phyloP scores from a whole-genome alignment of 2,888 invertebrate species.

The Drosophila trichaetosa region DNA sequence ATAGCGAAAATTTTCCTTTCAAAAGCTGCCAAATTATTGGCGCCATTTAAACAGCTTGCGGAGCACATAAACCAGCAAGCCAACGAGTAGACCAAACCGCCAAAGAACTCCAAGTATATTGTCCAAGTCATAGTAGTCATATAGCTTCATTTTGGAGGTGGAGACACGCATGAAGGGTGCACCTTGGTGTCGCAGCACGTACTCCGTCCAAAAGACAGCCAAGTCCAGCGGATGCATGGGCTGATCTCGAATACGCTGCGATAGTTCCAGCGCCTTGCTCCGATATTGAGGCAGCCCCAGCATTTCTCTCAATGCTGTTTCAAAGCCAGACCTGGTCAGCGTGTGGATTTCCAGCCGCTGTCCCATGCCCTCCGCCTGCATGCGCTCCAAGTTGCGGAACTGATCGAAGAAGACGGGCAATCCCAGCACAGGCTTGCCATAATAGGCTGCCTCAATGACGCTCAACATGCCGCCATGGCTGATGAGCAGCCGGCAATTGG shows the following conservation, averaged over 20 bases:
- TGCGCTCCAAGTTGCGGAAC: slow-evolving; percentile 84
- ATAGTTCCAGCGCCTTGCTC: slow-evolving; percentile 48
- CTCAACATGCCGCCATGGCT: slow-evolving; percentile 85
- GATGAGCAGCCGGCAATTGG: slow-evolving; percentile 85
- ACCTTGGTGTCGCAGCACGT: slow-evolving; percentile 80
- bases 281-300: slow-evolving; percentile 57
- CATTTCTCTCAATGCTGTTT: slow-evolving; percentile 55
- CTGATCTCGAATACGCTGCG: slow-evolving; percentile 77
- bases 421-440: slow-evolving; percentile 85
- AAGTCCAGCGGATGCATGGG: slow-evolving; percentile 76
- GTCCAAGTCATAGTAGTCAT: slow-evolving; percentile 77
- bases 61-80: slow-evolving; percentile 30
- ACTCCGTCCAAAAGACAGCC: slow-evolving; percentile 83
- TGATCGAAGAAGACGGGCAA: slow-evolving; percentile 86
- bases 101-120: slow-evolving; percentile 56
- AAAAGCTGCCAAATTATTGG: background rate
- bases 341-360: slow-evolving; percentile 76
- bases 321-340: slow-evolving; percentile 78
- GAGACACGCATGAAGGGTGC: slow-evolving; percentile 80
- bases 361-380: slow-evolving; percentile 71
- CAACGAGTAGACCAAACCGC: slow-evolving; percentile 23
- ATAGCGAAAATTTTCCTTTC: background rate
- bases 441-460: slow-evolving; percentile 84
- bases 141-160: slow-evolving; percentile 71
- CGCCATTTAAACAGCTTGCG: slow-evolving; percentile 7